Evolutionary conservation across 2,113 vertebrate species (phyloP), one percentile per base, ranked within the genome.

Genomic region (Aleadryas rufinucha): DNA sequence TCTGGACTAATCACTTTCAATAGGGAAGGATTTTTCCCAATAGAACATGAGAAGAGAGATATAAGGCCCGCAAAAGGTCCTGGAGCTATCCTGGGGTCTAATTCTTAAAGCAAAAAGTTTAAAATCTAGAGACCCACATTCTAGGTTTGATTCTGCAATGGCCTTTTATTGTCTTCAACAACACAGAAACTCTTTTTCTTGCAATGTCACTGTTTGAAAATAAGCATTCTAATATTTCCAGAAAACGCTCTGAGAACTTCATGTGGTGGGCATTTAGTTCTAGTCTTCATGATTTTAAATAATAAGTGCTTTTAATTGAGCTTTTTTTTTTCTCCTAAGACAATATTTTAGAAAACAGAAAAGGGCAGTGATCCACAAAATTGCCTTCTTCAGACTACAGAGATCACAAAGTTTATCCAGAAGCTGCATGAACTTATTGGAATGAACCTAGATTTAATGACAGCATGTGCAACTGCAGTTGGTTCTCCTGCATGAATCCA

Each of bases 1-100:
- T 94, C 75, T 65, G 92, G 66, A 95, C 85, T 91, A 96, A 39
- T 82, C 66, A 64, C 45, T 89, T 90, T 66, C 41, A 91, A 30
- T 20, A 72, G 31, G 11, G 41, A 59, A 82, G 49, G 64, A 44
- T 35, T 95, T 84, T 89, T 44, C 42, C 50, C 26, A 70, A 3
- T 22, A 49, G 42, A 50, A 80, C 35, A 45, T 7, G 16, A 26
- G 31, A 84, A 21, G 27, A n/a, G 35, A 83, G 33, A 87, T 30
- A 52, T 1, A 76, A 68, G 16, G 14, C 11, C 53, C 76, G 41
- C 4, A 66, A 85, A 28, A 7, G 60, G 26, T 31, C 9, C 70
- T 64, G 41, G 39, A 68, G 16, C 64, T 77, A 37, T 26, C 9
- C 53, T 35, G n/a, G 7, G 5, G 13, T 42, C 16, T 57, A 23